Percentiles rank a stretch among this genome's conserved stretches.
Conservation (phyloP, 2,888 invertebrate genomes). For the Lithosia quadra region DNA sequence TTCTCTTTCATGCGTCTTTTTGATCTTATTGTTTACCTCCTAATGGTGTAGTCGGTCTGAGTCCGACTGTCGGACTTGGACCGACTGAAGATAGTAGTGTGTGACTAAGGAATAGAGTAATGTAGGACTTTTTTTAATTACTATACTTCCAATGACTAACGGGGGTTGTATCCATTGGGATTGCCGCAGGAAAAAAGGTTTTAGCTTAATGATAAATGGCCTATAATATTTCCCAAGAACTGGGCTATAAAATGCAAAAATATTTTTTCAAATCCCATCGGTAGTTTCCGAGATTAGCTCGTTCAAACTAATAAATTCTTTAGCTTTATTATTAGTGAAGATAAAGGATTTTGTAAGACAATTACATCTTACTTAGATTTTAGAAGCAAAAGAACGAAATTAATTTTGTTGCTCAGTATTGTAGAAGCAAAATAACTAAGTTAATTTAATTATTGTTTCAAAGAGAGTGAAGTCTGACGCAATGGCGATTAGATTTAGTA, state of each 20-base stretch:
- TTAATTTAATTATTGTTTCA: slow-evolving; percentile 3
- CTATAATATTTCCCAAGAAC: background rate
- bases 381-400: background rate
- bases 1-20: background rate
- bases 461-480: background rate
- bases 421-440: background rate
- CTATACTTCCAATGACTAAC: too few relatives aligned
- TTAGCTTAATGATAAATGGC: background rate
- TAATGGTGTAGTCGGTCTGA: too few relatives aligned
- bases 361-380: background rate
- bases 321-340: background rate
- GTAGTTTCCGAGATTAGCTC: too few relatives aligned
- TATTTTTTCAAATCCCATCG: too few relatives aligned
- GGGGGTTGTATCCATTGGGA: too few relatives aligned
- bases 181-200: too few relatives aligned
- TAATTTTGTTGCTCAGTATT: background rate
- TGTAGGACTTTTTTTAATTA: too few relatives aligned
- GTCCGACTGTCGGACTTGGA: too few relatives aligned
- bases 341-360: background rate
- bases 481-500: background rate
- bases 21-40: background rate
- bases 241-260: too few relatives aligned
- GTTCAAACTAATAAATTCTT: too few relatives aligned
- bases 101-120: too few relatives aligned
- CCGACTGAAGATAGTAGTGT: too few relatives aligned